A percentile compares a stretch with the other conserved stretches of the same genome.
These are phyloP conservation scores for Pelvicachromis taeniatus DNA, from an alignment of 2,113 vertebrate genomes.

Conservation along the genomic window DNA sequence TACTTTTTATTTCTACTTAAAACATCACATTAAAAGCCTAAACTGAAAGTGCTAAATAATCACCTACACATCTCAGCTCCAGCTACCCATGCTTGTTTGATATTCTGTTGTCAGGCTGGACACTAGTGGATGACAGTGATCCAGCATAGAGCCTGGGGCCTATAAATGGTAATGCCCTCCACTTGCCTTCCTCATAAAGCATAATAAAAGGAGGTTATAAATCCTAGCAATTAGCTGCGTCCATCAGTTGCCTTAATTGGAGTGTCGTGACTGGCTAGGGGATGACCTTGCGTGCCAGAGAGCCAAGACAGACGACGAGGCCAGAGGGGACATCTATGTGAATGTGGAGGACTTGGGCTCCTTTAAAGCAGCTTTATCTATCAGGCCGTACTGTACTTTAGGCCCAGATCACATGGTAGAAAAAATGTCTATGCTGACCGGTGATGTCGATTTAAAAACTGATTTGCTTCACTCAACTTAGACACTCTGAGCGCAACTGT, in stretches of 20 bases:
- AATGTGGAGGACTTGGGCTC: conserved; percentile 28
- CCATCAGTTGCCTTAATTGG: conserved; percentile 81
- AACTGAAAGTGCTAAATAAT: background rate
- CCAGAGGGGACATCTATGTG: conserved; percentile 48
- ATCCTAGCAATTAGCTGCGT: conserved; percentile 80
- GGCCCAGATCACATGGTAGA: conserved; percentile 13
- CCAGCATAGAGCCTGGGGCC: conserved; percentile 66
- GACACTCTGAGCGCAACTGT: background rate
- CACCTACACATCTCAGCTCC: background rate
- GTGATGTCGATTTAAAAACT: conserved; percentile 9
- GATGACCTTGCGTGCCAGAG: conserved; percentile 76
- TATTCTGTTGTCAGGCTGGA: conserved; percentile 36
- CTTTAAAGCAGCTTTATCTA: conserved; percentile 57
- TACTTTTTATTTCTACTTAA: background rate
- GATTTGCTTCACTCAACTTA: background rate
- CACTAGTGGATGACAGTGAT: conserved; percentile 50
- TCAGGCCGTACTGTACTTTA: conserved; percentile 35
- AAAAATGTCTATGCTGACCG: conserved; percentile 24
- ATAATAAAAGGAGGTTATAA: conserved; percentile 78
- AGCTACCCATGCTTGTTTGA: background rate
- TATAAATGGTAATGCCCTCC: conserved; percentile 79
- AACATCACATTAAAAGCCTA: background rate
- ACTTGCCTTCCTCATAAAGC: conserved; percentile 78
- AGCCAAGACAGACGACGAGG: conserved; percentile 60
- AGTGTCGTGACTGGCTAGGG: conserved; percentile 73